Conservation (phyloP, 2,113 vertebrate species). For the Catagonus wagneri region DNA sequence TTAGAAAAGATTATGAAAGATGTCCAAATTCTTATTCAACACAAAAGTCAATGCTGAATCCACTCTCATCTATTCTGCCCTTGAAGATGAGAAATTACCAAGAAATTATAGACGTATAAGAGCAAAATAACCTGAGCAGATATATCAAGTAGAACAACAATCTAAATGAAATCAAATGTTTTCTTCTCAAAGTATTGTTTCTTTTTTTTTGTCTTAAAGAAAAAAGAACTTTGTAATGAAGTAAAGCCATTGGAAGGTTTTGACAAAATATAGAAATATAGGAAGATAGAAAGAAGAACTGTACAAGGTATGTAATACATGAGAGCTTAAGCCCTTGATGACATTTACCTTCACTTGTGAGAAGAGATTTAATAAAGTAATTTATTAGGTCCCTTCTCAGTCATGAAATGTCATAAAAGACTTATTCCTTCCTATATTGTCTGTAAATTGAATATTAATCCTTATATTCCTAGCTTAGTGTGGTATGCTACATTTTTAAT, state of each 20-base stretch:
- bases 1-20: background rate
- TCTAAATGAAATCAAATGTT: constrained; percentile 51
- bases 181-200: constrained; percentile 53
- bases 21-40: background rate
- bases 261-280: constrained; percentile 79
- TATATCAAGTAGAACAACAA: background rate
- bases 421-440: constrained; percentile 49
- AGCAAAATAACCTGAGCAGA: background rate
- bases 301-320: constrained; percentile 57
- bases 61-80: background rate
- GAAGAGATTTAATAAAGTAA: constrained; percentile 83
- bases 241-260: constrained; percentile 68
- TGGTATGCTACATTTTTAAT: background rate
- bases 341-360: constrained; percentile 85
- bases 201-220: constrained; percentile 58
- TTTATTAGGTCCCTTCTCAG: constrained; percentile 83
- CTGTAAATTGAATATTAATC: constrained; percentile 71
- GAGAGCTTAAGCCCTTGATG: constrained; percentile 79
- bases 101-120: background rate
- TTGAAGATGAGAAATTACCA: constrained; percentile 7
- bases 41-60: background rate
- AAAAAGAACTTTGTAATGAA: constrained; percentile 68
- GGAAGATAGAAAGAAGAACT: constrained; percentile 50
- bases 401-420: constrained; percentile 81
- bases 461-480: constrained; percentile 50